A percentile compares a stretch with the other conserved stretches of the same genome.
Evolutionary conservation across 2,797 vertebrate species (phyloP).

Genomic region (Enoplosus armatus): DNA sequence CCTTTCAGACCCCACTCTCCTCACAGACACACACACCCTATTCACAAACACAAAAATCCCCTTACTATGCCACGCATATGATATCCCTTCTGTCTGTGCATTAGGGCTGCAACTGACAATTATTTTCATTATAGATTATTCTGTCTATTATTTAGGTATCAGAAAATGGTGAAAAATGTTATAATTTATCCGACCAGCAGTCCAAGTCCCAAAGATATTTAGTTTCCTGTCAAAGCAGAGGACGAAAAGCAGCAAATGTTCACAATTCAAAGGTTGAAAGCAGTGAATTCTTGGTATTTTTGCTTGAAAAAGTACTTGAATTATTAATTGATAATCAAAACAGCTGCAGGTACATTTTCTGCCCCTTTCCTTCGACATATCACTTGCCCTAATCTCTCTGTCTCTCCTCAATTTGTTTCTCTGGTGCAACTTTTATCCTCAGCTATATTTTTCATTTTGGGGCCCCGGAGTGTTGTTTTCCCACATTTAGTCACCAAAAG

Average conservation of each 20-base stretch:
- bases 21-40: neutral
- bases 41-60: neutral
- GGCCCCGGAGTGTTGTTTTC: conserved; percentile 27
- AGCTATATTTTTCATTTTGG: conserved; percentile 52
- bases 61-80: neutral
- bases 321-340: no score
- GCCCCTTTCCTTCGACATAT: neutral
- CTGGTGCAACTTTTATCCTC: conserved; percentile 38
- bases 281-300: neutral
- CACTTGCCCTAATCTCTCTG: neutral
- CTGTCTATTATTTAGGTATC: neutral
- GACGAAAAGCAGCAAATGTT: neutral
- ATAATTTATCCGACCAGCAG: neutral
- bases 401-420: conserved; percentile 27
- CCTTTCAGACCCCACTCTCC: conserved; percentile 8
- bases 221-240: neutral
- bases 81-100: neutral
- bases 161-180: neutral
- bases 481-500: conserved; percentile 1
- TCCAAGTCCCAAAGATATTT: neutral
- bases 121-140: neutral
- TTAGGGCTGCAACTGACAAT: neutral
- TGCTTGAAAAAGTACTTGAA: neutral
- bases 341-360: no score
- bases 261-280: neutral